phyloP scores from a whole-genome alignment of 92 coral and sea anemone species.

The Epizoanthus rinbou region DNA sequence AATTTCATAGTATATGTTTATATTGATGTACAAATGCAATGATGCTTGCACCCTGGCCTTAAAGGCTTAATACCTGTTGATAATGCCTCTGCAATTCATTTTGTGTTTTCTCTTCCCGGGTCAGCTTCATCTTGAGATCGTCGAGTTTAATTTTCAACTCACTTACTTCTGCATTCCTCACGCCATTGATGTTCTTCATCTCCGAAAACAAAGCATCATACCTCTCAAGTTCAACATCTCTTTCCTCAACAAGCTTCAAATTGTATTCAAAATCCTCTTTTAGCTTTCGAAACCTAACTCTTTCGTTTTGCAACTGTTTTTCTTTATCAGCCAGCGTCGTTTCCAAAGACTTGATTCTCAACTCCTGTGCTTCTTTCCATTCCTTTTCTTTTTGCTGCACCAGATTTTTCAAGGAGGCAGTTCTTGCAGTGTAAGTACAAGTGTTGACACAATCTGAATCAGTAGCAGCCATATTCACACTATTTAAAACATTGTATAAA shows the following conservation, averaged over 20 bases:
- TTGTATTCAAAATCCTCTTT: constrained; percentile 97
- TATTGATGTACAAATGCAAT: no score
- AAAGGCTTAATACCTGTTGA: no score
- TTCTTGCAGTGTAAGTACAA: not conserved
- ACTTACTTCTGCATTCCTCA: constrained; percentile 84
- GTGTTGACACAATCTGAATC: not conserved
- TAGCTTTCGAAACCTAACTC: constrained; percentile 80
- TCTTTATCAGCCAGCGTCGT: constrained; percentile 74
- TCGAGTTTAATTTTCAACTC: constrained; percentile 88
- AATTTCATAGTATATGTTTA: no score
- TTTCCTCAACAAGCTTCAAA: constrained; percentile 77
- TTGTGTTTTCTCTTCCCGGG: constrained; percentile 73
- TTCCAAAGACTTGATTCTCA: constrained; percentile 73
- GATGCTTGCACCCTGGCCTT: no score
- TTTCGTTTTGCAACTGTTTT: constrained; percentile 74
- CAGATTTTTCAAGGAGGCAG: constrained; percentile 56
- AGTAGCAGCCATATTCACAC: constrained; percentile 2
- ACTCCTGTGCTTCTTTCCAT: constrained; percentile 90
- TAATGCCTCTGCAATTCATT: constrained; percentile 86
- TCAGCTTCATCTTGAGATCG: constrained; percentile 73
- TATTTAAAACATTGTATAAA: not conserved
- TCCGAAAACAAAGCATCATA: constrained; percentile 82
- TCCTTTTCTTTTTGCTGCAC: constrained; percentile 95
- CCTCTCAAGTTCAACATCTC: constrained; percentile 84
- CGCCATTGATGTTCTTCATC: constrained; percentile 64